These are phyloP conservation scores for Sarcophaga subvicina DNA, from an alignment of 2,888 invertebrate species.

Conservation along the genomic window DNA sequence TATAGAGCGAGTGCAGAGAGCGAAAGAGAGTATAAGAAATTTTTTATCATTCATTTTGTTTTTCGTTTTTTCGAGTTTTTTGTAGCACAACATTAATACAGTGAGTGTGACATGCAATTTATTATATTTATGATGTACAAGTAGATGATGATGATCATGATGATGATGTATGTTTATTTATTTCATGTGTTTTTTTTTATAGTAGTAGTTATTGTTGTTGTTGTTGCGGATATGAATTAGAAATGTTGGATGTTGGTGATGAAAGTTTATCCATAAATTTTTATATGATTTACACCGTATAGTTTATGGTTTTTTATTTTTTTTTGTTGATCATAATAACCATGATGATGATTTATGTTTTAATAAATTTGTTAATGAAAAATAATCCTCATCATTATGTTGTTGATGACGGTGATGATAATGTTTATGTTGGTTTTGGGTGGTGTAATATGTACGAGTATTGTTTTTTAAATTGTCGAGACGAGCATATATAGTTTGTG, in stretches of 20 bases:
- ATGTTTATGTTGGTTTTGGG: constrained; percentile 29
- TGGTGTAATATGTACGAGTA: neutral
- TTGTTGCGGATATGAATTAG: constrained; percentile 17
- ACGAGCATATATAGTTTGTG: neutral
- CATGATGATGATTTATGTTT: constrained; percentile 38
- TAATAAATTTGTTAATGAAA: constrained; percentile 26
- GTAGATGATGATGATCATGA: constrained; percentile 47
- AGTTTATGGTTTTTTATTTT: constrained; percentile 34
- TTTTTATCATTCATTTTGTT: neutral
- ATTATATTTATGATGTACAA: constrained; percentile 35
- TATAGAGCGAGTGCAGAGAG: constrained; percentile 9
- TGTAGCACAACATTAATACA: constrained; percentile 42
- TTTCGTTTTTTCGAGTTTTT: neutral
- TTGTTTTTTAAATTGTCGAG: neutral
- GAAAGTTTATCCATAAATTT: constrained; percentile 54
- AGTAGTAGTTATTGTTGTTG: neutral
- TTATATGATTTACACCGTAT: constrained; percentile 39
- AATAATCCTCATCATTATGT: constrained; percentile 23
- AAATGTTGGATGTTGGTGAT: constrained; percentile 40
- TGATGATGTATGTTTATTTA: constrained; percentile 2
- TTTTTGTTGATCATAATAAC: constrained; percentile 16
- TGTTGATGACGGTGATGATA: constrained; percentile 31
- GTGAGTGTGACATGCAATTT: constrained; percentile 54
- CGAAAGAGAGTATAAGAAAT: constrained; percentile 10
- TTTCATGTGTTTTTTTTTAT: neutral